Evolutionary conservation across 2,113 vertebrate species (phyloP).

Genomic region (Sorex fumeus): DNA sequence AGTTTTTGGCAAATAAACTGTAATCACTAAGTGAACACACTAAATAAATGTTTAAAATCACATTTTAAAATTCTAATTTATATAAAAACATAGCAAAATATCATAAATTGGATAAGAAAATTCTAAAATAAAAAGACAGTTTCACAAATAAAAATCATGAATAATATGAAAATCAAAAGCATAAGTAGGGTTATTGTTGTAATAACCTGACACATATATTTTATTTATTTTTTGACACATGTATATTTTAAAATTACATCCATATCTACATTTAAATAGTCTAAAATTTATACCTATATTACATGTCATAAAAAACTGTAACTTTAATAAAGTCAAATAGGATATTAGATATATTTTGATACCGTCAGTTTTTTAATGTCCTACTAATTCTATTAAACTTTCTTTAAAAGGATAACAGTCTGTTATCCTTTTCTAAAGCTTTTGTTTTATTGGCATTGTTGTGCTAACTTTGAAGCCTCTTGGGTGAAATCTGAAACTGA

Average conservation of each 20-base stretch:
- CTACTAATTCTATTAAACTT: too few relatives aligned
- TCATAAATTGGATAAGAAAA: neutral
- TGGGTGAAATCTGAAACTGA: neutral
- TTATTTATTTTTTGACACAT: too few relatives aligned
- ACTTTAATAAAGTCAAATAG: neutral
- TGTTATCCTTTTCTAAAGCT: too few relatives aligned
- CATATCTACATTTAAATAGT: neutral
- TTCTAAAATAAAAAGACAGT: neutral
- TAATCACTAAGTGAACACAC: neutral
- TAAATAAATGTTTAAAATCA: neutral
- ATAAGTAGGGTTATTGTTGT: neutral
- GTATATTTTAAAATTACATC: neutral
- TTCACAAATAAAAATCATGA: neutral
- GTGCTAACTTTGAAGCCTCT: neutral
- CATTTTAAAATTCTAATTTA: neutral
- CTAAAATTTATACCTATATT: neutral
- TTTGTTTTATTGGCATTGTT: too few relatives aligned
- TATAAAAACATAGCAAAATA: neutral
- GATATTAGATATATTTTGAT: neutral
- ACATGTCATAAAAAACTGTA: neutral
- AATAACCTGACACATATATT: neutral
- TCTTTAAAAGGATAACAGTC: too few relatives aligned
- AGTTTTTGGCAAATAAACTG: neutral
- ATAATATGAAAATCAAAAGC: neutral
- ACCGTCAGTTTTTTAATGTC: too few relatives aligned